Evolutionary conservation across 1,140 invertebrate species (phyloP), one percentile per base, ranked within the genome.

Genomic region (Berghia stephanieae): DNA sequence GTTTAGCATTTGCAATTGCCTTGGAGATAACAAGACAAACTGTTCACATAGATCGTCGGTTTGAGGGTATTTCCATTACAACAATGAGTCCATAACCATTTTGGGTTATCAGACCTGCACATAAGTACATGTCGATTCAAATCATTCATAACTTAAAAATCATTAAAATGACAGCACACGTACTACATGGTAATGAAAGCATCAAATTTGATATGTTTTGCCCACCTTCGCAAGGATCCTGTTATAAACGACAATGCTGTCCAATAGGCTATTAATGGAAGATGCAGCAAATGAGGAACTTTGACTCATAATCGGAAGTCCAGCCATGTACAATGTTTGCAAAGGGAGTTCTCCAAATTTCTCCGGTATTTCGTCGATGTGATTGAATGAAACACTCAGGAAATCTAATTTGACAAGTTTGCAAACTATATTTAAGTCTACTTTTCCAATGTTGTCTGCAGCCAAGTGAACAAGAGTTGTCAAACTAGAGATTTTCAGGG

Each of bases 381-480:
- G n/a, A 43, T 82, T 83, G 40, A 70, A 79, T 31, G 60, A 78
- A 16, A 85, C 34, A 27, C 71, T 81, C 21, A 84, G 66, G 18
- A 78, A 78, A 24, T 76, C 79, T 21, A 86, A 76, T 3, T 75
- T 40, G 52, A 44, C 80, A 57, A 85, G 43, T 4, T 74, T 77
- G 24, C 75, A 79, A 18, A 86, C 74, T 1, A 46, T 24, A 36
- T 67, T 68, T 46, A 86, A 66, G 49, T 66, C 68, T 0, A 84
- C 73, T 52, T 76, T 72, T 2, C 85, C 85, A 24, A 85, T 80
- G 67, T 86, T 86, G 69, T 83, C 80, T 3, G 84, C 83, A 43
- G 75, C n/a, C 31, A 86, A 67, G 52, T 82, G 68, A 55, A 38
- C 60, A 3, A 86, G 67, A 36, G 71, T 80, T 0, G 4, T 44